Evolutionary conservation across 1,140 invertebrate genomes (phyloP).

Genomic region (Pectinophora gossypiella): DNA sequence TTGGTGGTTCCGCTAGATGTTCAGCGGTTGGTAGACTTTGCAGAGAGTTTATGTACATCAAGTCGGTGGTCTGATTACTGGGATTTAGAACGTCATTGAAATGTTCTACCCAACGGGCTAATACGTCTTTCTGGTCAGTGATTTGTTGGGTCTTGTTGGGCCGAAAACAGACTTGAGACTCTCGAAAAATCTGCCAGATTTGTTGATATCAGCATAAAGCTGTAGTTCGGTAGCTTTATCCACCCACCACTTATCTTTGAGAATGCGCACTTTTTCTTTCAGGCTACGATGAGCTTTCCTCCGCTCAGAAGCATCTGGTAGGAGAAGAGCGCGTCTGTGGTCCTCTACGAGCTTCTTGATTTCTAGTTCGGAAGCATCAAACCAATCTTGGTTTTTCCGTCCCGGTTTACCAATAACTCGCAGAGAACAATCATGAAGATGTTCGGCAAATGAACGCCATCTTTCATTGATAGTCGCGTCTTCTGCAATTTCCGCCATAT

Average conservation of each 20-base stretch:
- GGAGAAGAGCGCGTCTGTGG: constrained; percentile 4
- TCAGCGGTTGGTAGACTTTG: constrained; percentile 3
- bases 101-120: constrained; percentile 18
- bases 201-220: constrained; percentile 18
- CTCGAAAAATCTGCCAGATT: constrained; percentile 19
- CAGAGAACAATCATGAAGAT: too few relatives aligned
- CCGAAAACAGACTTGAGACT: constrained; percentile 11
- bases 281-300: too few relatives aligned
- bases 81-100: constrained; percentile 20
- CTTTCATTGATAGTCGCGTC: neutral
- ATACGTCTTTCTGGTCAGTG: constrained; percentile 8
- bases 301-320: neutral
- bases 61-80: constrained; percentile 2
- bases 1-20: constrained; percentile 7
- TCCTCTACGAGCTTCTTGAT: constrained; percentile 10
- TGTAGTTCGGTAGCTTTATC: constrained; percentile 21
- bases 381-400: too few relatives aligned
- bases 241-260: too few relatives aligned
- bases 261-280: too few relatives aligned
- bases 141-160: constrained; percentile 8
- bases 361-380: constrained; percentile 14
- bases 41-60: constrained; percentile 7
- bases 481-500: too few relatives aligned
- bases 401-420: neutral
- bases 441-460: neutral